Conservation (phyloP, 2,113 vertebrate species). For the Scopus umbretta region DNA sequence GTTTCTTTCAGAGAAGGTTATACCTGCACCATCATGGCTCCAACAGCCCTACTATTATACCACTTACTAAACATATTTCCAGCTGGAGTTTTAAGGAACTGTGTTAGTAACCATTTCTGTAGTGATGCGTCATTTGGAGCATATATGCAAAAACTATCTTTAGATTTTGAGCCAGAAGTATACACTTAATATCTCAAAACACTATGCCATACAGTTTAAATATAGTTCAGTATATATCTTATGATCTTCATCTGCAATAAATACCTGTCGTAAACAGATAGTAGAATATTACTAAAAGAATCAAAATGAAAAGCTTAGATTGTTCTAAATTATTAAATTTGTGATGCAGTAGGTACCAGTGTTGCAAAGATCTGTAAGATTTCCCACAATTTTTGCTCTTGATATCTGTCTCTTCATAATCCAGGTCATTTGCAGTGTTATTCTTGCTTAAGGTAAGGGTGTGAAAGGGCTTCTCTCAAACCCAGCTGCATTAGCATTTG, state of each 20-base stretch:
- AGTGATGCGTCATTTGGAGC: background rate
- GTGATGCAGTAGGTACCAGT: background rate
- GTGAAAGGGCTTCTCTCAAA: background rate
- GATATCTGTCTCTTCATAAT: background rate
- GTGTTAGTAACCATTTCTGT: background rate
- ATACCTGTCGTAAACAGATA: background rate
- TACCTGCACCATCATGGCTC: background rate
- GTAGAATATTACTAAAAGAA: background rate
- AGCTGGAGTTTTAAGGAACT: background rate
- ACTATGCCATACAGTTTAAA: background rate
- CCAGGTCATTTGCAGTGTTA: background rate
- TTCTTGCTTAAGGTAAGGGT: background rate
- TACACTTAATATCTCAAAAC: background rate
- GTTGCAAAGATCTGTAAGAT: background rate
- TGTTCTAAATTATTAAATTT: background rate
- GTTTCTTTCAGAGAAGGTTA: background rate
- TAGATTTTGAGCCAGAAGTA: background rate
- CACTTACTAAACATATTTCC: background rate
- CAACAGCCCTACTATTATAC: background rate
- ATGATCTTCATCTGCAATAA: background rate
- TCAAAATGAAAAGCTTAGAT: background rate
- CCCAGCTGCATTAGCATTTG: background rate
- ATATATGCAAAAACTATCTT: background rate
- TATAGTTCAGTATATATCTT: background rate
- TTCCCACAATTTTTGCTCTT: background rate